Evolutionary conservation across 2,113 vertebrate species (phyloP).

Genomic region (Rhinolophus ferrumequinum): DNA sequence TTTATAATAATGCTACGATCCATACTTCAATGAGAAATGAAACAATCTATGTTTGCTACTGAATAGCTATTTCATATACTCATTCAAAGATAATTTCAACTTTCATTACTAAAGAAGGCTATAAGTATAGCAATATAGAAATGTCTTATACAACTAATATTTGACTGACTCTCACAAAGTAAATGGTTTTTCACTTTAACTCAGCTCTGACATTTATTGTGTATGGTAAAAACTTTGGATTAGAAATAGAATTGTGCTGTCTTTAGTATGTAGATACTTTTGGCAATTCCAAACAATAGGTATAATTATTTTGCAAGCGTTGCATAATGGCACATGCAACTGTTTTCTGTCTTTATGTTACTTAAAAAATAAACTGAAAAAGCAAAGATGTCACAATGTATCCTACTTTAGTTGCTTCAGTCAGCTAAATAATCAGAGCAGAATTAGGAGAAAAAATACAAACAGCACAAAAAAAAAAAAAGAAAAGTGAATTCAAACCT

Average conservation of each 20-base stretch:
- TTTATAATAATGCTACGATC: slow-evolving; percentile 67
- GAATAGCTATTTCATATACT: slow-evolving; percentile 71
- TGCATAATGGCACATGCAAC: neutral
- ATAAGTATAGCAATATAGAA: slow-evolving; percentile 79
- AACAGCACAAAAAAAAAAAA: slow-evolving; percentile 48
- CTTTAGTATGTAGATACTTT: slow-evolving; percentile 6
- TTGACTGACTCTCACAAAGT: slow-evolving; percentile 65
- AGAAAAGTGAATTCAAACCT: slow-evolving; percentile 40
- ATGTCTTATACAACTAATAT: slow-evolving; percentile 59
- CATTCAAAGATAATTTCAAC: slow-evolving; percentile 80
- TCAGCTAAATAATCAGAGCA: slow-evolving; percentile 74
- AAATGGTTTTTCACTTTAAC: slow-evolving; percentile 55
- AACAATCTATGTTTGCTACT: slow-evolving; percentile 74
- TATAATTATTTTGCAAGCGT: neutral
- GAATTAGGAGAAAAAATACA: slow-evolving; percentile 51
- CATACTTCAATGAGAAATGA: slow-evolving; percentile 76
- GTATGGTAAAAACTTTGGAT: neutral
- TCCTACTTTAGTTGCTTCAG: slow-evolving; percentile 51
- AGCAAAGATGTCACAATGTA: slow-evolving; percentile 43
- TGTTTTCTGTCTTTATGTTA: slow-evolving; percentile 10
- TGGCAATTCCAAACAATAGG: neutral
- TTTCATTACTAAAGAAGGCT: slow-evolving; percentile 79
- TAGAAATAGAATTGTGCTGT: neutral
- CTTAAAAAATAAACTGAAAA: slow-evolving; percentile 62
- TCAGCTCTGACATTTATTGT: neutral